Base-by-base conservation (phyloP, 1,140 invertebrate genomes). In the Anastatus disparis region DNA sequence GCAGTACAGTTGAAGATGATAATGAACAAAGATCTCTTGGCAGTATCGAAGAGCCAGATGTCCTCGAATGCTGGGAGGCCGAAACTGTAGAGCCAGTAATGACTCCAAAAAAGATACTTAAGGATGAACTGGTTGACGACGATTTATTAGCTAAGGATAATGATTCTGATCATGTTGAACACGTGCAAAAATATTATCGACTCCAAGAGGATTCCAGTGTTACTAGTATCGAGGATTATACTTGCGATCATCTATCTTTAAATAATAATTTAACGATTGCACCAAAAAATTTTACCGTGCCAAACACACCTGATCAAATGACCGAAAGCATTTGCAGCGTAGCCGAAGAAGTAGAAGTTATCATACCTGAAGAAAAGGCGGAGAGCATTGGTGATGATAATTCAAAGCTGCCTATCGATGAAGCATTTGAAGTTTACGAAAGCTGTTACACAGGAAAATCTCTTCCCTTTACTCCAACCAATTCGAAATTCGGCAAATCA, bases 1-100 rank as follows among this genome's bases (percentile, higher is more conserved):
- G 17, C 26, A 74, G 59, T 8, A 72, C 13, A 46, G 59, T 58
- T 0, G 58, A 26, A 48, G 50, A 42, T 27, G 69, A 71, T 9
- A 35, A 66, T 0, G 61, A 52, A 27, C 71, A 53, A 40, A 73
- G 70, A 66, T 86, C 82, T 1, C 67, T 82, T n/a, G 78, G 78
- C 0, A 85, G 83, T 59, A 85, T 86, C 69, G 84, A 86, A 10
- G 84, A 85, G 44, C 84, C 82, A 1, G 84, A 86, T 42, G 84
- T 86, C 2, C 76, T 86, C 10, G 84, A 86, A 44, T 86, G 81
- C 44, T 86, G 84, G 84, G 84, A 86, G 13, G 74, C 79, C 1
- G 84, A 86, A 52, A 82, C 78, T 0, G 63, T 85, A 1, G 83
- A 84, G 31, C 80, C 82, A 9, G 55, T 82, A 20, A 69, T 76